Base-by-base conservation (phyloP, 2,797 vertebrate species). In the Hoplostethus mediterraneus region DNA sequence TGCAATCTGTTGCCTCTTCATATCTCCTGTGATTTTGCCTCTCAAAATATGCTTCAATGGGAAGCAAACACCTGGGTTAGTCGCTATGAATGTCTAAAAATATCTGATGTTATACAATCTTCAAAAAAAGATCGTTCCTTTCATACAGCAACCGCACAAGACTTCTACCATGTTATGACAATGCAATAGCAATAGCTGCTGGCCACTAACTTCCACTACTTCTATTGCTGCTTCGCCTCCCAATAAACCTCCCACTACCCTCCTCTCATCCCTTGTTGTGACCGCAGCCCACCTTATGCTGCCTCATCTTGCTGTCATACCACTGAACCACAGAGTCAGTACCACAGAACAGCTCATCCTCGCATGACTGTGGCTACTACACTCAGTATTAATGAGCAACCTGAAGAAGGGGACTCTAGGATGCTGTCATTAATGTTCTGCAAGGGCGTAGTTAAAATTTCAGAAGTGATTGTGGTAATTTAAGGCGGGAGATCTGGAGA, bases 281-380 rank as follows among this genome's bases (percentile, higher is more conserved):
- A 77, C 77, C 63, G 75, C 66, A 49, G 61, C 86, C 73, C 69
- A 86, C 85, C 48, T 62, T 2, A 17, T 71, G 83, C 75, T 81
- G 80, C 68, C 81, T 90, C 87, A 87, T 82, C 78, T 17, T 25
- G 36, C 54, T 44, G 82, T 88, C 84, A 89, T 67, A 71, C 70
- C 33, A 38, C 57, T 63, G 44, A 81, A 77, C 79, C 87, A 77
- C 87, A 69, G 77, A 79, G 49, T 82, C 45, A 30, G 42, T 63
- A 80, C 65, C 76, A 49, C 79, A 57, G 61, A 33, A 84, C 63
- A 76, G 69, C 73, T 82, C 80, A 72, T 71, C 64, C 69, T 84
- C 70, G 52, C 71, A 45, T 53, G 56, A 58, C 55, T 45, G 71
- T 77, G 63, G 63, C 71, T 52, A 48, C 10, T 5, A 13, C 21